Evolutionary conservation across 1,140 invertebrate species (phyloP).

Genomic region (Drosophila varians): DNA sequence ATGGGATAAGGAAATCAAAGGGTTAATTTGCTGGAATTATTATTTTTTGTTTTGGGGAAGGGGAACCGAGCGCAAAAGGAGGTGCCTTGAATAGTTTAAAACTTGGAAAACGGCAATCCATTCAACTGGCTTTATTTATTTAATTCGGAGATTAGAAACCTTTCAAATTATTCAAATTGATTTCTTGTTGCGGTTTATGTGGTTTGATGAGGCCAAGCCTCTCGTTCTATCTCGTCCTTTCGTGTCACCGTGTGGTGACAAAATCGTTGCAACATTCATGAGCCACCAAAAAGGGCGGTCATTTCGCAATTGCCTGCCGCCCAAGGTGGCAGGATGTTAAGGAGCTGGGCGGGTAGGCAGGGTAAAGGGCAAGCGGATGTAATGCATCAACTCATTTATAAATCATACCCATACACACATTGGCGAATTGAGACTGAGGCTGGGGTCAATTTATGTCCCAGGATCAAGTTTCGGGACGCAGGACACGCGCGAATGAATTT

Average conservation of each 20-base stretch:
- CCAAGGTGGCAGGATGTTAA: constrained; percentile 28
- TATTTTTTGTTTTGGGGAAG: neutral
- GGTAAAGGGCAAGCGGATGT: neutral
- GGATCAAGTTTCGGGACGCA: constrained; percentile 15
- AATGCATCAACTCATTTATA: constrained; percentile 44
- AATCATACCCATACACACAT: constrained; percentile 25
- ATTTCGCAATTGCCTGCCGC: constrained; percentile 25
- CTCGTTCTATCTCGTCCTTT: neutral
- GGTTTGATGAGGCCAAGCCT: too few species aligned
- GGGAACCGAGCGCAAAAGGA: neutral
- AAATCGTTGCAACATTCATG: constrained; percentile 41
- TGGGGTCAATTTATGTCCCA: constrained; percentile 18
- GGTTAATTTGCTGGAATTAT: neutral
- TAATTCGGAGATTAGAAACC: constrained; percentile 6
- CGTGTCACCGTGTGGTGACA: constrained; percentile 18
- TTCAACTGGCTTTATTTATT: neutral
- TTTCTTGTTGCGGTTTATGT: constrained; percentile 13
- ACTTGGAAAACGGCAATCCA: too few species aligned
- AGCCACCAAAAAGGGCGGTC: neutral
- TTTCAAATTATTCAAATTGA: constrained; percentile 39
- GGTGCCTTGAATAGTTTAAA: too few species aligned
- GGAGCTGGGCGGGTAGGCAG: neutral
- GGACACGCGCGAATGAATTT: constrained; percentile 66
- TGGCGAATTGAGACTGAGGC: neutral
- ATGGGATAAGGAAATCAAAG: neutral